These are phyloP conservation scores for Calliopum simillimum DNA, from an alignment of 2,888 invertebrate genomes.

Conservation along the genomic window DNA sequence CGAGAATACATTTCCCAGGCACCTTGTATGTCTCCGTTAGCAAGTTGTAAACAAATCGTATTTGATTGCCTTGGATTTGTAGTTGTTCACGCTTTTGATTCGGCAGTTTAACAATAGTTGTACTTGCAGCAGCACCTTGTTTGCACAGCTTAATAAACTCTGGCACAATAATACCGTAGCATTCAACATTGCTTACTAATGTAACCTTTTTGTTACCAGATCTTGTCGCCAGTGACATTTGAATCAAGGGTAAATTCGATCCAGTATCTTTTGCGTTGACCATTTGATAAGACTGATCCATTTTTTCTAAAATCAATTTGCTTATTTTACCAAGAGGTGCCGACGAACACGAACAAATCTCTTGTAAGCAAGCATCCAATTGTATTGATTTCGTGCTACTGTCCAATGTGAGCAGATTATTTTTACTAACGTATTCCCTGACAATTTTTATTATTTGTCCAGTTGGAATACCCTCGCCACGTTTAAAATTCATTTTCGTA, in stretches of 20 bases:
- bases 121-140: slow-evolving; percentile 87
- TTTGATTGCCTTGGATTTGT: slow-evolving; percentile 92
- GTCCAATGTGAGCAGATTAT: slow-evolving; percentile 71
- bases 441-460: slow-evolving; percentile 76
- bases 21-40: slow-evolving; percentile 67
- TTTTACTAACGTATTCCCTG: slow-evolving; percentile 78
- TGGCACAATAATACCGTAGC: slow-evolving; percentile 83
- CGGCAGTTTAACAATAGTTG: slow-evolving; percentile 80
- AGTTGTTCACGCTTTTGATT: slow-evolving; percentile 82
- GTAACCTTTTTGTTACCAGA: slow-evolving; percentile 94
- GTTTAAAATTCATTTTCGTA: slow-evolving; percentile 66
- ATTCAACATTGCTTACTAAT: slow-evolving; percentile 87
- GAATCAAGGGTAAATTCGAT: slow-evolving; percentile 81
- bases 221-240: slow-evolving; percentile 81
- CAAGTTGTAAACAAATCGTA: slow-evolving; percentile 67
- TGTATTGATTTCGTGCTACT: slow-evolving; percentile 57
- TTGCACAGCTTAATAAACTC: slow-evolving; percentile 87
- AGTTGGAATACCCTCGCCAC: slow-evolving; percentile 74
- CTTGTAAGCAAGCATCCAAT: slow-evolving; percentile 59
- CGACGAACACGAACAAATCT: slow-evolving; percentile 54
- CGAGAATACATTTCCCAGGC: slow-evolving; percentile 63
- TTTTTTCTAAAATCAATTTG: slow-evolving; percentile 73
- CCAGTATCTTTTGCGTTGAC: slow-evolving; percentile 63
- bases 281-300: slow-evolving; percentile 70
- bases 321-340: slow-evolving; percentile 79